Evolutionary conservation across 2,113 vertebrate genomes (phyloP).

Genomic region (Motacilla tschutschensis): DNA sequence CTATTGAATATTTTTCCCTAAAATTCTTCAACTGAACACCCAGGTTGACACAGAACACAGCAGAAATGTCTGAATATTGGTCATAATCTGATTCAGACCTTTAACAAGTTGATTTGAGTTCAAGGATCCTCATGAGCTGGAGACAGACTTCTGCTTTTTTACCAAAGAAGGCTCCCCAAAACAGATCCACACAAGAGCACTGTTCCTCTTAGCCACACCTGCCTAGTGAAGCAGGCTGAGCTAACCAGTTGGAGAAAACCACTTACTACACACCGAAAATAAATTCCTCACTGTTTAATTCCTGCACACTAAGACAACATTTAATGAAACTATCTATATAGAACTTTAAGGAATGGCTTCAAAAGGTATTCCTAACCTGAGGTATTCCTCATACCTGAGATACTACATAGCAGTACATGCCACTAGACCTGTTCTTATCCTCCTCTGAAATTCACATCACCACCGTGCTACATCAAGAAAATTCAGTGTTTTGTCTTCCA

Average conservation of each 20-base stretch:
- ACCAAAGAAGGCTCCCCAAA: neutral
- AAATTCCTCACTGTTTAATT: neutral
- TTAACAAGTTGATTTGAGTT: fast-evolving
- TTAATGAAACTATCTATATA: neutral
- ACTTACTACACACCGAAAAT: neutral
- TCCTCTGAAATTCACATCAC: neutral
- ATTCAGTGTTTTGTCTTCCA: neutral
- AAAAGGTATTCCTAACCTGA: neutral
- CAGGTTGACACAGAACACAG: fast-evolving
- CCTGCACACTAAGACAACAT: neutral
- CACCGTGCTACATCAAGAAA: neutral
- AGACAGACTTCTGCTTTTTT: neutral
- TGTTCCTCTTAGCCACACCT: neutral
- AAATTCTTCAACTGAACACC: neutral
- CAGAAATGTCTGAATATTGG: neutral
- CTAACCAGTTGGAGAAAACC: neutral
- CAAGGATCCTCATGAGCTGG: neutral
- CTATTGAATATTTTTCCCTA: neutral
- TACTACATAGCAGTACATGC: neutral
- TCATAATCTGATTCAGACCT: neutral
- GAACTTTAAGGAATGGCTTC: neutral
- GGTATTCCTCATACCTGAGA: neutral
- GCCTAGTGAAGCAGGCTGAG: neutral
- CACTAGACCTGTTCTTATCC: neutral
- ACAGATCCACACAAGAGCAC: neutral